Conservation (phyloP, 2,888 invertebrate genomes). For the Lysandra coridon region DNA sequence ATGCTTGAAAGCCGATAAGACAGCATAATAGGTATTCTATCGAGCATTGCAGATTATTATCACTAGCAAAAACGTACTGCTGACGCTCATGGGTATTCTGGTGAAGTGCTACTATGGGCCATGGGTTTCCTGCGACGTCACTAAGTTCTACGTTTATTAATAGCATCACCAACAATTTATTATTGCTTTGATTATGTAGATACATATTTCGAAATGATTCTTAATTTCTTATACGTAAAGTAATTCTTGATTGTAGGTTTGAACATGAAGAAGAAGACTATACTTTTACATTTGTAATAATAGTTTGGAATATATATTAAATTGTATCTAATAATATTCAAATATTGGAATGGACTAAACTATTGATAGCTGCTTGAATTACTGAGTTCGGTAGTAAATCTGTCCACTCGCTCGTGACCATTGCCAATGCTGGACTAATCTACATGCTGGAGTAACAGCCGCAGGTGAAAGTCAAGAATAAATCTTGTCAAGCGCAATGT, state of each 20-base stretch:
- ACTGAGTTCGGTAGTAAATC: neutral
- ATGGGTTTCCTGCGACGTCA: neutral
- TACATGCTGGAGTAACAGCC: neutral
- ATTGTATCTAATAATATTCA: neutral
- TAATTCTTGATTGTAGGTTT: too few species aligned
- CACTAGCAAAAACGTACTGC: neutral
- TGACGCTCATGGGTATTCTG: neutral
- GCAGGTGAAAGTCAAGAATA: constrained; percentile 4
- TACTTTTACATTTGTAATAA: neutral
- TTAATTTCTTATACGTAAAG: too few species aligned
- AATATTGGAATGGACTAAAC: neutral
- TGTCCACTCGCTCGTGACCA: neutral
- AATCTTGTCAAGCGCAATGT: constrained; percentile 11
- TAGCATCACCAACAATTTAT: neutral
- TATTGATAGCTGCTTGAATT: neutral
- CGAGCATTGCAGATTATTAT: constrained; percentile 7
- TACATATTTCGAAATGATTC: too few species aligned
- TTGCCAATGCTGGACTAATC: neutral
- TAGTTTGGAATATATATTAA: neutral
- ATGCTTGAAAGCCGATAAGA: too few species aligned
- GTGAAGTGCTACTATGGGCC: neutral
- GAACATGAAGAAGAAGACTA: too few species aligned
- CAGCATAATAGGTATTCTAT: neutral
- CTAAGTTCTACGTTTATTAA: too few species aligned
- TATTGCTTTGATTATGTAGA: neutral